Evolutionary conservation across 35 echinoderm and acorn worm genomes (phyloP).

Genomic region (Acanthaster planci): DNA sequence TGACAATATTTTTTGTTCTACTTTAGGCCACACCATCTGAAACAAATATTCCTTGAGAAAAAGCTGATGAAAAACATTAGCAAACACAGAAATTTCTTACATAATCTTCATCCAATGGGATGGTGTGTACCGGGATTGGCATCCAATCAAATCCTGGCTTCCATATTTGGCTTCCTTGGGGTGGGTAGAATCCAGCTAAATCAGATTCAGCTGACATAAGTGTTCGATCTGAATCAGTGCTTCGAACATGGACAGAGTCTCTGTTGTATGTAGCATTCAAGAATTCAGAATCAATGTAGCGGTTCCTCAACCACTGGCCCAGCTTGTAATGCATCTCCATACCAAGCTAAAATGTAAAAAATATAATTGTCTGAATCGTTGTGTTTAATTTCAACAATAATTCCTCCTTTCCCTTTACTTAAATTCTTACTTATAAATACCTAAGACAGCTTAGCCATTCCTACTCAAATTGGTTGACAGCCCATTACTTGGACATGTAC

Average conservation of each 20-base stretch:
- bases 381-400: not conserved
- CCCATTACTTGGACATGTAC: too few species aligned
- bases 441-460: too few species aligned
- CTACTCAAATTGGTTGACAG: too few species aligned
- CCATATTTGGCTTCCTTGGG: conserved; percentile 36
- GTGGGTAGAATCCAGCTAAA: conserved; percentile 67
- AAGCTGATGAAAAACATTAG: not conserved
- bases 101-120: conserved; percentile 75
- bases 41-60: too few species aligned
- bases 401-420: too few species aligned
- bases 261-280: conserved; percentile 42
- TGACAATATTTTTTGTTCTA: too few species aligned
- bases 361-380: not conserved
- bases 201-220: conserved; percentile 85
- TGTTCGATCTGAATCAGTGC: conserved; percentile 77
- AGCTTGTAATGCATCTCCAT: conserved; percentile 82
- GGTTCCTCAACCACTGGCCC: conserved; percentile 53
- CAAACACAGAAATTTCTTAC: conserved; percentile 48
- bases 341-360: conserved; percentile 54
- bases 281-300: conserved; percentile 49
- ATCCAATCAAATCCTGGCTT: conserved; percentile 62
- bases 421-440: too few species aligned
- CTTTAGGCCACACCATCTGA: too few species aligned
- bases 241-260: conserved; percentile 64
- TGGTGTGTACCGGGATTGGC: conserved; percentile 88